Evolutionary conservation across 2,797 vertebrate species (phyloP).

Genomic region (Parauchenoglanis ngamensis): DNA sequence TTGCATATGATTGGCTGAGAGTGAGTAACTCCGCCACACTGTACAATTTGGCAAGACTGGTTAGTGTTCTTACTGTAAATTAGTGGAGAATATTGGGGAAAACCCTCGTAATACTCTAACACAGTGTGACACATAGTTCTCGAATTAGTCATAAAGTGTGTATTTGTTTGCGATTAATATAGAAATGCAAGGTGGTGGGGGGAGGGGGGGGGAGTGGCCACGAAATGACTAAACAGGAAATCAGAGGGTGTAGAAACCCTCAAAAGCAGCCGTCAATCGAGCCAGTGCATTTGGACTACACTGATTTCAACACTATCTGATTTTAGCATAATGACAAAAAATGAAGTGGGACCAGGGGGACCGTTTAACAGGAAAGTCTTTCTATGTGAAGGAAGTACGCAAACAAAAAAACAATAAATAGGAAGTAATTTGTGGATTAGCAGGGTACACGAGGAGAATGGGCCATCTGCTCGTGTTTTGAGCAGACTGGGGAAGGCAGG

Average conservation of each 20-base stretch:
- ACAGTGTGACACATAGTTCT: conserved; percentile 26
- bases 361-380: conserved; percentile 55
- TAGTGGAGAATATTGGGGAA: conserved; percentile 20
- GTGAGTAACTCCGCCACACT: conserved; percentile 69
- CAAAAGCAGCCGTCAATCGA: conserved; percentile 7
- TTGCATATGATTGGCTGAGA: conserved; percentile 74
- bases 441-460: conserved; percentile 65
- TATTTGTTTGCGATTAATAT: conserved; percentile 42
- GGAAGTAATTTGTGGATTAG: conserved; percentile 75
- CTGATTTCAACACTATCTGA: conserved; percentile 12
- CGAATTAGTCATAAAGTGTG: conserved; percentile 35
- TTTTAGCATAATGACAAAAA: conserved; percentile 33
- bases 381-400: conserved; percentile 56
- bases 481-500: conserved; percentile 75
- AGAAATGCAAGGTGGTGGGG: conserved; percentile 24
- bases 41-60: conserved; percentile 60
- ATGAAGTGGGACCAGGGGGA: conserved; percentile 49
- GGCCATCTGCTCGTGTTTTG: conserved; percentile 78
- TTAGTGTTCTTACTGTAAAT: conserved; percentile 26
- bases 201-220: background rate
- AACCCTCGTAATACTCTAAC: conserved; percentile 34
- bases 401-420: conserved; percentile 58
- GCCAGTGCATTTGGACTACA: conserved; percentile 19
- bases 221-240: conserved; percentile 45
- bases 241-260: background rate